These are phyloP conservation scores for Clupea harengus DNA, from an alignment of 2,113 vertebrate genomes.

Conservation along the genomic window DNA sequence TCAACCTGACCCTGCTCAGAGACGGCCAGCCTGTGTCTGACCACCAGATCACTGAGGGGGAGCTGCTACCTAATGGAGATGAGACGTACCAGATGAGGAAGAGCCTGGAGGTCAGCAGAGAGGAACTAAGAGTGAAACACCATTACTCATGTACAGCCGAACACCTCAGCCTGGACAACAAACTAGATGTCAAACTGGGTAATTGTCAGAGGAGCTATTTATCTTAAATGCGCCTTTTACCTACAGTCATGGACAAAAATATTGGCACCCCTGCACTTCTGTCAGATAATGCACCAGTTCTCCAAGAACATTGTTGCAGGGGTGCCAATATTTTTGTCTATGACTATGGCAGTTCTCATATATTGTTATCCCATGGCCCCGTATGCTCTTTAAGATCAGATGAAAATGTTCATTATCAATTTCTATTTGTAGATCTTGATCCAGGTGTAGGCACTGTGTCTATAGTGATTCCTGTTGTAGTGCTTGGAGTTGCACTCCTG, in stretches of 20 bases:
- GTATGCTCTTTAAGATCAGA: background rate
- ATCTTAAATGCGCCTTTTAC: background rate
- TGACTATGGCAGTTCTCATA: background rate
- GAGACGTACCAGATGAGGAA: constrained; percentile 30
- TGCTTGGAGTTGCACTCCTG: background rate
- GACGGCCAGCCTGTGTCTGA: constrained; percentile 28
- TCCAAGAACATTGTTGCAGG: too few relatives aligned
- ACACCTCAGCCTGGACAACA: constrained; percentile 8
- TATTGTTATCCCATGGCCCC: background rate
- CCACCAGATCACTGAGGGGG: background rate
- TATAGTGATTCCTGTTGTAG: background rate
- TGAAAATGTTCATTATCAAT: background rate
- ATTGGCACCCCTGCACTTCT: too few relatives aligned
- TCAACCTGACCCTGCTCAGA: constrained; percentile 28
- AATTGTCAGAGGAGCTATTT: background rate
- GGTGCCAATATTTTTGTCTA: too few relatives aligned
- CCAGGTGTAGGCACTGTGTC: background rate
- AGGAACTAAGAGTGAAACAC: background rate
- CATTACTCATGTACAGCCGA: background rate
- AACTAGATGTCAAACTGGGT: background rate
- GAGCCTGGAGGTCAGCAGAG: background rate
- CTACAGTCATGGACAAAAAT: too few relatives aligned
- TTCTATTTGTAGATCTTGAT: background rate
- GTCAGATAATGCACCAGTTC: too few relatives aligned
- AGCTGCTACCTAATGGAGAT: constrained; percentile 32